Percentiles rank a stretch among this genome's conserved stretches.
phyloP scores from a whole-genome alignment of 2,888 invertebrate genomes.

The Lordiphosa andalusiaca region DNA sequence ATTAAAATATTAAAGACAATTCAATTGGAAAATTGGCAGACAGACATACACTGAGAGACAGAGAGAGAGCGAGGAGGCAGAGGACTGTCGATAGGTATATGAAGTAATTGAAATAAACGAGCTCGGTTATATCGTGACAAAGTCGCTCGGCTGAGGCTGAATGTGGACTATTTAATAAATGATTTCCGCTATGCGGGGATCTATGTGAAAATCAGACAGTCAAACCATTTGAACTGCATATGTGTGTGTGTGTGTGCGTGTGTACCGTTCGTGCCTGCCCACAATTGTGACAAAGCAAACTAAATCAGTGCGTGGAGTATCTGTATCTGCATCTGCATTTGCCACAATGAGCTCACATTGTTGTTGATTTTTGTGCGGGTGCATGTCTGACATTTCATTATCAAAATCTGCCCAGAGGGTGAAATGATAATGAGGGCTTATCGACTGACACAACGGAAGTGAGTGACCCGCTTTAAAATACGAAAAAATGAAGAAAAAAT shows the following conservation, averaged over 20 bases:
- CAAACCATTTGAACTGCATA: conserved; percentile 47
- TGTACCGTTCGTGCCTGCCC: conserved; percentile 58
- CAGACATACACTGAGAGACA: conserved; percentile 29
- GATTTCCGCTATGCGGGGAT: conserved; percentile 55
- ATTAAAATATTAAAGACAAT: conserved; percentile 73
- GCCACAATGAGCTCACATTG: conserved; percentile 65
- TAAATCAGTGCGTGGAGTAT: conserved; percentile 57
- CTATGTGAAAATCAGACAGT: conserved; percentile 32
- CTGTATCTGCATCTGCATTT: conserved; percentile 28
- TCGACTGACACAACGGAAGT: conserved; percentile 42
- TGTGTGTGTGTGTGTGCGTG: conserved; percentile 23
- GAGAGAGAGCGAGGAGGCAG: neutral
- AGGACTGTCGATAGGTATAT: conserved; percentile 42
- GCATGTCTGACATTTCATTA: conserved; percentile 70
- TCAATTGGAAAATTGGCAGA: conserved; percentile 74
- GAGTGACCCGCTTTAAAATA: conserved; percentile 22
- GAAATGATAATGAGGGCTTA: conserved; percentile 72
- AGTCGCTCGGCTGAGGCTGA: conserved; percentile 1
- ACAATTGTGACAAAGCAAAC: conserved; percentile 58
- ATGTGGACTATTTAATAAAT: conserved; percentile 54
- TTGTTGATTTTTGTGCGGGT: conserved; percentile 63
- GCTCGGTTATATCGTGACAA: conserved; percentile 30
- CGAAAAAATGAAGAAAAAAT: conserved; percentile 7
- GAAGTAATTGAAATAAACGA: conserved; percentile 73
- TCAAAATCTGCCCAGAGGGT: conserved; percentile 47